Evolutionary conservation across 2,888 invertebrate species (phyloP).

Genomic region (Calameuta idolon): DNA sequence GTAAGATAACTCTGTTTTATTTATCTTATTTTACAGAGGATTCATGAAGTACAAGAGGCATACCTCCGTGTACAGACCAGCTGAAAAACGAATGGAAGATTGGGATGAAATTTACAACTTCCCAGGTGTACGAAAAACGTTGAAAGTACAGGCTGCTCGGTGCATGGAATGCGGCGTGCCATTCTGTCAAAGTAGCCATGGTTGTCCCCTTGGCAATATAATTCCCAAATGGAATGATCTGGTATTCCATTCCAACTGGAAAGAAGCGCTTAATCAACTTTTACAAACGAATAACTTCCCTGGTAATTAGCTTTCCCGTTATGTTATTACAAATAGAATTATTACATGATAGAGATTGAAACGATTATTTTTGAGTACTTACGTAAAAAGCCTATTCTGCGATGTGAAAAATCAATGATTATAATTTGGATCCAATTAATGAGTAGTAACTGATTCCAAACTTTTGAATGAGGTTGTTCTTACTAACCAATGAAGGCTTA

Average conservation of each 20-base stretch:
- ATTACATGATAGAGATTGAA: no score
- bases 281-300: slow-evolving; percentile 99
- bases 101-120: slow-evolving; percentile 98
- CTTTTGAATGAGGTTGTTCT: slow-evolving; percentile 26
- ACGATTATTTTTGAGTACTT: no score
- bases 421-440: slow-evolving; percentile 58
- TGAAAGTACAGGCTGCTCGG: slow-evolving; percentile 90
- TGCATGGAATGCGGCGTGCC: slow-evolving; percentile 99
- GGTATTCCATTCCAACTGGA: slow-evolving; percentile 94
- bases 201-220: slow-evolving; percentile 97
- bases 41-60: slow-evolving; percentile 97
- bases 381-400: background rate
- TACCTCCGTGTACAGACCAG: slow-evolving; percentile 85
- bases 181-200: slow-evolving; percentile 94
- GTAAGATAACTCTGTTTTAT: background rate
- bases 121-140: slow-evolving; percentile 86
- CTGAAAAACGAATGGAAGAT: slow-evolving; percentile 87
- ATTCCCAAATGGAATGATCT: slow-evolving; percentile 99
- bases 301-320: slow-evolving; percentile 59
- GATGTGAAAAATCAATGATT: slow-evolving; percentile 38
- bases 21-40: slow-evolving; percentile 72
- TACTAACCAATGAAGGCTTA: background rate
- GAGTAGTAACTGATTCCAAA: slow-evolving; percentile 47
- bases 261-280: slow-evolving; percentile 90
- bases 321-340: no score